Evolutionary conservation across 2,113 vertebrate species (phyloP), one percentile per base, ranked within the genome.

Genomic region (Cairina moschata): DNA sequence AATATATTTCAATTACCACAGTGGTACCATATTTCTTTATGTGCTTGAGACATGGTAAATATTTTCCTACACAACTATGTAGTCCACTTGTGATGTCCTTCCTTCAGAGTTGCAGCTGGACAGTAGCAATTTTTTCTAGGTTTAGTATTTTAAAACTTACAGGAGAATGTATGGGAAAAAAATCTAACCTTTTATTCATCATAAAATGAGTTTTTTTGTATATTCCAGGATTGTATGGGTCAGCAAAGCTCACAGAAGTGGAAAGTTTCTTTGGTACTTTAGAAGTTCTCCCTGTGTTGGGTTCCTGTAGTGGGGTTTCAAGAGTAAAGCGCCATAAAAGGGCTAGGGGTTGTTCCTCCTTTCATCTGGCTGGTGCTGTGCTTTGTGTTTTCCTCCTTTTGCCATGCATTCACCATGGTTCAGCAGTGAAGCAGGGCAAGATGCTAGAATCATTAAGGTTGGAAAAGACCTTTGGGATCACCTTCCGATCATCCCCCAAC

Each of bases 271-370:
- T 77, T 48, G 26, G 11, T 67, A 40, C 11, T 84, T 88, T 8
- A 32, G 14, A 23, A 40, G 82, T 88, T 80, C 55, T 76, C 22
- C 10, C 46, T 46, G 5, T 11, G 34, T 67, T 32, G 40, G 52
- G 60, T 22, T 63, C 16, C 1, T 23, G 14, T 13, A 3, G 7
- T 0, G 6, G 29, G 16, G n/a, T 68, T 69, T 68, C 29, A 10
- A 8, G 63, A 69, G 12, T 55, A 6, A 63, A 36, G 14, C 40
- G 72, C 48, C 23, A 6, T 23, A 48, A 46, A 82, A 46, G 66
- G 48, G 32, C 29, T 28, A 4, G 0, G 0, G 18, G 2, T 6
- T 56, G 58, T 25, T 32, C 66, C 69, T n/a, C 38, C 29, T 62
- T 34, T 3, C 8, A 17, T 62, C 69, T 25, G 56, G 36, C 55